A percentile compares a stretch with the other conserved stretches of the same genome.
Conservation (phyloP, 2,797 vertebrate genomes). For the Brachyrhaphis roseni region DNA sequence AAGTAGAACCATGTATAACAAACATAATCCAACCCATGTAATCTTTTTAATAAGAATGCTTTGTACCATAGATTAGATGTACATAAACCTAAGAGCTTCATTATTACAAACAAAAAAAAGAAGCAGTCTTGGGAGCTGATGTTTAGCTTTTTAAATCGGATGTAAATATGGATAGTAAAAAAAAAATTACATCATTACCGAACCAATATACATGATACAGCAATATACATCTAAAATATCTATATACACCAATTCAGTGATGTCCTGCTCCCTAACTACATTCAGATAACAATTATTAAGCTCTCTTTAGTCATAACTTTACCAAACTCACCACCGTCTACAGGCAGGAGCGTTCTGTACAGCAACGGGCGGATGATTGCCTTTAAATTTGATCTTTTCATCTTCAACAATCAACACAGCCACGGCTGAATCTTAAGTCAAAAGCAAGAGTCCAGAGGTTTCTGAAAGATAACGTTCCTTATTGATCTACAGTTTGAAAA, state of each 20-base stretch:
- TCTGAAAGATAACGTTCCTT: slow-evolving; percentile 36
- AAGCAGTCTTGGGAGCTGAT: slow-evolving; percentile 46
- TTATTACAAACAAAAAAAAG: neutral
- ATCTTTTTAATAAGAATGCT: neutral
- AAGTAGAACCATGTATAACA: neutral
- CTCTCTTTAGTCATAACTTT: slow-evolving; percentile 21
- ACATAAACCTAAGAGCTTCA: neutral
- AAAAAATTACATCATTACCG: slow-evolving; percentile 66
- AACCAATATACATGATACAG: slow-evolving; percentile 74
- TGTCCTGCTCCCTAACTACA: slow-evolving; percentile 32
- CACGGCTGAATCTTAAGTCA: slow-evolving; percentile 26
- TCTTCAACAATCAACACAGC: slow-evolving; percentile 38
- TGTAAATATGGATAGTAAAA: slow-evolving; percentile 78
- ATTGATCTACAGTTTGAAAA: slow-evolving; percentile 41
- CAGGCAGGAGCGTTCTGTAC: slow-evolving; percentile 12
- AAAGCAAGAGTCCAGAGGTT: slow-evolving; percentile 29
- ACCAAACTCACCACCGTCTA: slow-evolving; percentile 8
- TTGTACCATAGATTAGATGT: neutral
- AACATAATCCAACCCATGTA: neutral
- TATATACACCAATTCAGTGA: slow-evolving; percentile 67
- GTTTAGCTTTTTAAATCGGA: slow-evolving; percentile 65
- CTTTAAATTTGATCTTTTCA: slow-evolving; percentile 51
- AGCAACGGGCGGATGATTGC: slow-evolving; percentile 24
- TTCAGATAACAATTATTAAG: slow-evolving; percentile 31
- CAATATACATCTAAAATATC: slow-evolving; percentile 65